Percentiles rank a stretch among this genome's conserved stretches.
Evolutionary conservation across 2,888 invertebrate genomes (phyloP).

Genomic region (Platycnemis pennipes): DNA sequence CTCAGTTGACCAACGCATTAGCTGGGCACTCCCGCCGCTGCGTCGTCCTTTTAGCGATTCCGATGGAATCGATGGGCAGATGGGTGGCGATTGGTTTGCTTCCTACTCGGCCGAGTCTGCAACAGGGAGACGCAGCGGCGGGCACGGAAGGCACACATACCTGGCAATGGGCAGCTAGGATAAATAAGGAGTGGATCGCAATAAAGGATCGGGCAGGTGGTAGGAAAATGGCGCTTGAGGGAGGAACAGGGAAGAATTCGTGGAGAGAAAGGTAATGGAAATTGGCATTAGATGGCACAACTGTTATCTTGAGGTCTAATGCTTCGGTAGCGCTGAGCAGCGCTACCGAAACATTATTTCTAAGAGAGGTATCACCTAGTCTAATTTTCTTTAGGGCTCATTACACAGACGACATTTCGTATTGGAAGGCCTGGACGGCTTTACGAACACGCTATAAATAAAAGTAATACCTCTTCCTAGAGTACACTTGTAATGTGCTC

Average conservation of each 20-base stretch:
- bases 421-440: too few species aligned
- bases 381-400: too few species aligned
- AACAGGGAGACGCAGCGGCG: neutral
- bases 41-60: neutral
- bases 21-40: neutral
- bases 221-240: neutral
- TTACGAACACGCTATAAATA: too few species aligned
- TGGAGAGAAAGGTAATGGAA: neutral
- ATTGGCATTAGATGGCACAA: too few species aligned
- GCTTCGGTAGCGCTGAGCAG: too few species aligned
- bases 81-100: constrained; percentile 27
- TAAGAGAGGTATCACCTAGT: too few species aligned
- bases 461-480: too few species aligned
- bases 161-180: neutral
- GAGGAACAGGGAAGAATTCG: neutral
- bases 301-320: too few species aligned
- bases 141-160: neutral
- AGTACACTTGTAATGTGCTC: too few species aligned
- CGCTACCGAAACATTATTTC: too few species aligned
- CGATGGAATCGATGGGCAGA: constrained; percentile 35
- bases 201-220: neutral
- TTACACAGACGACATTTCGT: too few species aligned
- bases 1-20: constrained; percentile 45
- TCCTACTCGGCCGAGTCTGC: neutral
- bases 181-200: neutral